phyloP scores from a whole-genome alignment of 2,888 invertebrate species.

The Mythimna loreyi region DNA sequence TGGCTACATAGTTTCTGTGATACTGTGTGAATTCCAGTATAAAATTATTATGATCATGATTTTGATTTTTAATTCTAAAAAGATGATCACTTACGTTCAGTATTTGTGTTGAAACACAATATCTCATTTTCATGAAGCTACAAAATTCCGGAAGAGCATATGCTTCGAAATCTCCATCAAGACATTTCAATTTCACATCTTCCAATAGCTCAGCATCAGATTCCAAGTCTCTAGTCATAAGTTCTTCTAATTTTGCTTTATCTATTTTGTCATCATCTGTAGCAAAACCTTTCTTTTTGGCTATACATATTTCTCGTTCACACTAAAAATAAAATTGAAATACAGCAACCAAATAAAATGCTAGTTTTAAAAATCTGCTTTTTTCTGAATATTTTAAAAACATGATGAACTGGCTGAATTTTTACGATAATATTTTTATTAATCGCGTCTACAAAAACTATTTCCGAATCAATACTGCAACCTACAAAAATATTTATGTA shows the following conservation, averaged over 20 bases:
- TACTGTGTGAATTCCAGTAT: too few relatives aligned
- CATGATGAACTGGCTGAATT: neutral
- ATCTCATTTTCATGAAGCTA: conserved; percentile 37
- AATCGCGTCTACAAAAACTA: neutral
- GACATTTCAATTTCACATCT: conserved; percentile 37
- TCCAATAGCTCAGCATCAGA: conserved; percentile 4
- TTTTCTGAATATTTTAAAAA: neutral
- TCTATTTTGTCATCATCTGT: conserved; percentile 65
- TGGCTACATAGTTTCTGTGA: too few relatives aligned
- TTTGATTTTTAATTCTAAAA: too few relatives aligned
- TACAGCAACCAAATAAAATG: neutral
- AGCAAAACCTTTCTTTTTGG: conserved; percentile 64
- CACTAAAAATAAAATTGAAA: conserved; percentile 62
- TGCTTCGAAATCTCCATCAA: conserved; percentile 22
- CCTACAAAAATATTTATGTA: neutral
- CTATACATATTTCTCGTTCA: conserved; percentile 66
- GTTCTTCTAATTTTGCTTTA: conserved; percentile 50
- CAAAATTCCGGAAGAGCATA: conserved; percentile 35
- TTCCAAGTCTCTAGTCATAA: conserved; percentile 47
- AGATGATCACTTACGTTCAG: conserved; percentile 34
- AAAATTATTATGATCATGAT: too few relatives aligned
- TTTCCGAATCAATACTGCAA: neutral
- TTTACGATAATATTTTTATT: too few relatives aligned
- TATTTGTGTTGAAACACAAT: conserved; percentile 38
- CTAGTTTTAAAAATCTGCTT: neutral